phyloP scores from a whole-genome alignment of 2,113 vertebrate genomes.

The Myiopsitta monachus region DNA sequence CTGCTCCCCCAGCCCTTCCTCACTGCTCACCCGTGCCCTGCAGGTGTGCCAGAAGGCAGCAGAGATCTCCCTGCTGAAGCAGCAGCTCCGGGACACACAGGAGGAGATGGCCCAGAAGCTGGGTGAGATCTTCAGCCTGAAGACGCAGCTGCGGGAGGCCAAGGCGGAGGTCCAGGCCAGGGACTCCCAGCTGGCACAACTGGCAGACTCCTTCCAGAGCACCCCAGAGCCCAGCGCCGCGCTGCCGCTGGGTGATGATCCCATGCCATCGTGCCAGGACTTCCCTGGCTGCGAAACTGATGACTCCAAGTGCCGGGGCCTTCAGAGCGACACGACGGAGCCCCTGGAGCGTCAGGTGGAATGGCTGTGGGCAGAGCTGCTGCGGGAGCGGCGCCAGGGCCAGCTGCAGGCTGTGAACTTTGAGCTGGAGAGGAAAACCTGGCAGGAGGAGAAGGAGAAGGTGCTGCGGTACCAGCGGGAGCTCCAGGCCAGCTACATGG shows the following conservation, averaged over 20 bases:
- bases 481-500: constrained; percentile 94
- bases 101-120: constrained; percentile 93
- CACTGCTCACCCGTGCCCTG: rapidly evolving
- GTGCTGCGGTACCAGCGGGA: constrained; percentile 75
- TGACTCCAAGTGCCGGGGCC: constrained; percentile 76
- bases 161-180: constrained; percentile 80
- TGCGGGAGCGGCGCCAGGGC: constrained; percentile 89
- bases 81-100: constrained; percentile 93
- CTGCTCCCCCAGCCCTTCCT: neutral
- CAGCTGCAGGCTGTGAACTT: constrained; percentile 90
- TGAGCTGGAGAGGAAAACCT: constrained; percentile 89
- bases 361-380: constrained; percentile 88
- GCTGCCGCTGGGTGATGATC: constrained; percentile 54
- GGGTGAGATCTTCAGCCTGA: constrained; percentile 92
- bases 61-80: constrained; percentile 94
- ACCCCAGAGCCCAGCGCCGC: neutral
- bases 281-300: constrained; percentile 74
- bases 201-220: constrained; percentile 79
- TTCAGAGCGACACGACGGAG: constrained; percentile 67
- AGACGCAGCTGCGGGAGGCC: constrained; percentile 89
- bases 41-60: constrained; percentile 94
- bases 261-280: constrained; percentile 64
- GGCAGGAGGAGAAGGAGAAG: constrained; percentile 91
- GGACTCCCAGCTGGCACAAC: constrained; percentile 82
- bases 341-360: constrained; percentile 73